Evolutionary conservation across 1,140 invertebrate genomes (phyloP).

Genomic region (Yoshiicerus persimilis): DNA sequence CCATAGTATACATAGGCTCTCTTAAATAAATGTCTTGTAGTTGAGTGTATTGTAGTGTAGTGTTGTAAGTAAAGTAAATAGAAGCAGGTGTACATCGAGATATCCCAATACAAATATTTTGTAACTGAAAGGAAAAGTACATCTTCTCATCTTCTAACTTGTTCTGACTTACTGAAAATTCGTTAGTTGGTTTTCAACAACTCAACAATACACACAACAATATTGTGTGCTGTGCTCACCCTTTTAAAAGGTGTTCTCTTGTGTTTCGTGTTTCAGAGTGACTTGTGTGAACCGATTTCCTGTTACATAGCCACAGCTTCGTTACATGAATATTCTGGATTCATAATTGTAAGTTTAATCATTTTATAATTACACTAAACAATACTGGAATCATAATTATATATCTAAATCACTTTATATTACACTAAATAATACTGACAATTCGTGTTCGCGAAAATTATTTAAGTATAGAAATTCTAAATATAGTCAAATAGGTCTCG

Average conservation of each 20-base stretch:
- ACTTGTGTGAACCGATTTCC: background rate
- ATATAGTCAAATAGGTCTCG: too few species aligned
- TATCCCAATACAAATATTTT: background rate
- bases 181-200: background rate
- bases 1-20: background rate
- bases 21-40: too few species aligned
- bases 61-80: background rate
- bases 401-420: background rate
- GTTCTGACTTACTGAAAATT: background rate
- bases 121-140: background rate
- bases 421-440: too few species aligned
- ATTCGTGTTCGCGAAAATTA: too few species aligned
- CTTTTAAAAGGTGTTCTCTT: background rate
- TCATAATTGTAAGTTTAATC: background rate
- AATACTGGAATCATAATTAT: background rate
- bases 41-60: too few species aligned
- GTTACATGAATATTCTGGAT: background rate
- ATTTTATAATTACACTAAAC: background rate
- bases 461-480: too few species aligned
- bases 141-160: background rate
- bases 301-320: background rate
- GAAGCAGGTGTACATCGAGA: background rate
- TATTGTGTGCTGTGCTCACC: background rate
- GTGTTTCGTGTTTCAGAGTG: background rate
- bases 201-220: background rate